Conservation (phyloP, 2,113 vertebrate genomes). For the Poecile atricapillus region DNA sequence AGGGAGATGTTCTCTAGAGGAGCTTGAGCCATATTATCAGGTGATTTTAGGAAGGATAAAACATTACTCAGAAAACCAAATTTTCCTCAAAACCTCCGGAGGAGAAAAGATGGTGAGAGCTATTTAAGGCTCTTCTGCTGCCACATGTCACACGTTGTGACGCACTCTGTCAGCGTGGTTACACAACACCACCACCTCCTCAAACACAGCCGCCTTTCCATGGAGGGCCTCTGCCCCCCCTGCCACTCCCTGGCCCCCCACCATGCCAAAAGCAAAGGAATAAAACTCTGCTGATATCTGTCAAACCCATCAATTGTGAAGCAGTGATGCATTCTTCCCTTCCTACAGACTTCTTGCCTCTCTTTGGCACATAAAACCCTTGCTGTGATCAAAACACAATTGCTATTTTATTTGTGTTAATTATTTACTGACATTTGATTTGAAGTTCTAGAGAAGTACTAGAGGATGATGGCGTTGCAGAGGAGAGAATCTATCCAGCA, state of each 20-base stretch:
- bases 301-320: not conserved
- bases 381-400: not conserved
- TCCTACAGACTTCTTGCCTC: not conserved
- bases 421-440: constrained; percentile 10
- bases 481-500: not conserved
- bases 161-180: constrained; percentile 43
- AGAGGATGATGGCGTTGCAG: not conserved
- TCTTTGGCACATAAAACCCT: not conserved
- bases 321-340: not conserved
- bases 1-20: not conserved
- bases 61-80: constrained; percentile 46
- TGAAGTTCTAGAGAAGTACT: not conserved
- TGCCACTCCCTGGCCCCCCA: not conserved
- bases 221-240: not conserved
- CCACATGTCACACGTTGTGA: constrained; percentile 56
- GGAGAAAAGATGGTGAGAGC: constrained; percentile 42
- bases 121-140: constrained; percentile 60
- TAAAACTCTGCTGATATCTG: not conserved
- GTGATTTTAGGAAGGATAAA: constrained; percentile 22
- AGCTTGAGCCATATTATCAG: not conserved
- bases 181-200: constrained; percentile 44
- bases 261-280: not conserved
- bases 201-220: not conserved
- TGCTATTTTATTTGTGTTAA: not conserved
- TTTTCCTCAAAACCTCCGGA: constrained; percentile 43